Conservation (phyloP, 2,797 vertebrate genomes). For the Cuniculus paca region DNA sequence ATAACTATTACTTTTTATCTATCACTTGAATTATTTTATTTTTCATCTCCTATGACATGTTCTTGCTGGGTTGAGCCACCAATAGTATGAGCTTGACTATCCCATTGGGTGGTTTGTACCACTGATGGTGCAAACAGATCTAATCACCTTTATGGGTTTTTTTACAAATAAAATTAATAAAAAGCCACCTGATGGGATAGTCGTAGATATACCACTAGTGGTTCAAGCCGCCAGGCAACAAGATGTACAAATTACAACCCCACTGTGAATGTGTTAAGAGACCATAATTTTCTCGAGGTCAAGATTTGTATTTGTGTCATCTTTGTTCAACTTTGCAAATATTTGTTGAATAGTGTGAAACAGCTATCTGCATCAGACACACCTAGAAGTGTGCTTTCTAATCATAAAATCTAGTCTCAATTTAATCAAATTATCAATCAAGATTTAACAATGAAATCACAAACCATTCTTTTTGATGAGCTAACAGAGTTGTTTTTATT, state of each 20-base stretch:
- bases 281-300: neutral
- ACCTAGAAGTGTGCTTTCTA: neutral
- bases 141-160: neutral
- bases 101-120: neutral
- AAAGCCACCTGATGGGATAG: neutral
- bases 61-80: neutral
- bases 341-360: neutral
- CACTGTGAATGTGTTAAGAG: neutral
- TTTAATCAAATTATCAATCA: neutral
- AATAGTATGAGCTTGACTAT: neutral
- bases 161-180: neutral
- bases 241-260: neutral
- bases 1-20: constrained; percentile 33
- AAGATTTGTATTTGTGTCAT: constrained; percentile 25
- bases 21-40: constrained; percentile 15
- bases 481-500: no score
- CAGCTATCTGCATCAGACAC: neutral
- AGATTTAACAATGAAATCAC: no score
- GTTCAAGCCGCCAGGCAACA: neutral
- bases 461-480: no score
- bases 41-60: constrained; percentile 2
- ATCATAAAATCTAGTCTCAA: neutral
- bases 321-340: constrained; percentile 23
- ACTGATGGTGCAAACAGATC: neutral
- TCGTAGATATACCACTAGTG: neutral